Evolutionary conservation across 2,113 vertebrate genomes (phyloP).

Genomic region (Uria lomvia): DNA sequence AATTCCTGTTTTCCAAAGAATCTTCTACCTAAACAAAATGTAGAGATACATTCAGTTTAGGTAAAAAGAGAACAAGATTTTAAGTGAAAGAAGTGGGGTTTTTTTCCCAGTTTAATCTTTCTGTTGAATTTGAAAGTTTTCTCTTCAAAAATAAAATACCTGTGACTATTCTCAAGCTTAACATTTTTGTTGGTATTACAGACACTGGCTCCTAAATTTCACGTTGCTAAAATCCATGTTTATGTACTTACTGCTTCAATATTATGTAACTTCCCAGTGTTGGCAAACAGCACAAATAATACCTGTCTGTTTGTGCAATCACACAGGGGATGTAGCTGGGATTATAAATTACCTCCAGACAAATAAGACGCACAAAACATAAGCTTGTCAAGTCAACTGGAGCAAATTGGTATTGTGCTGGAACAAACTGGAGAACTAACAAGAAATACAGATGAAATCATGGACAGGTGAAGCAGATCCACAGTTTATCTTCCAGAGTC

Average conservation of each 20-base stretch:
- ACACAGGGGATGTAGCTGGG: background rate
- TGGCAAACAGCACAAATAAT: background rate
- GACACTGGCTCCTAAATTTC: background rate
- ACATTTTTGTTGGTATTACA: background rate
- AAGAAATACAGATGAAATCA: slow-evolving; percentile 30
- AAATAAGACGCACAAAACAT: slow-evolving; percentile 32
- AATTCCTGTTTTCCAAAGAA: background rate
- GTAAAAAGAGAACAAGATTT: background rate
- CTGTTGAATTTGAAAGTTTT: background rate
- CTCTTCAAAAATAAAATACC: background rate
- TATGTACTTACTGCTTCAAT: background rate
- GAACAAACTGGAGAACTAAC: slow-evolving; percentile 60
- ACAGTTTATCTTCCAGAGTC: slow-evolving; percentile 39
- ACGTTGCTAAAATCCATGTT: background rate
- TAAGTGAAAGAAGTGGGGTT: rapidly evolving
- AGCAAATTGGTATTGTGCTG: slow-evolving; percentile 59
- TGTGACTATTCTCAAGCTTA: background rate
- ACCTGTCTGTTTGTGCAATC: background rate
- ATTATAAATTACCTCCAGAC: slow-evolving; percentile 36
- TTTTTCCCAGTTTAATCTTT: background rate
- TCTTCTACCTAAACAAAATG: background rate
- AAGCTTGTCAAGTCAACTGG: slow-evolving; percentile 62
- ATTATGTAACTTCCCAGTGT: background rate
- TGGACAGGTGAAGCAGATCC: slow-evolving; percentile 44
- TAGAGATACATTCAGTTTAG: background rate